phyloP scores from a whole-genome alignment of 2,888 invertebrate genomes.

The Aspidapion aeneum region DNA sequence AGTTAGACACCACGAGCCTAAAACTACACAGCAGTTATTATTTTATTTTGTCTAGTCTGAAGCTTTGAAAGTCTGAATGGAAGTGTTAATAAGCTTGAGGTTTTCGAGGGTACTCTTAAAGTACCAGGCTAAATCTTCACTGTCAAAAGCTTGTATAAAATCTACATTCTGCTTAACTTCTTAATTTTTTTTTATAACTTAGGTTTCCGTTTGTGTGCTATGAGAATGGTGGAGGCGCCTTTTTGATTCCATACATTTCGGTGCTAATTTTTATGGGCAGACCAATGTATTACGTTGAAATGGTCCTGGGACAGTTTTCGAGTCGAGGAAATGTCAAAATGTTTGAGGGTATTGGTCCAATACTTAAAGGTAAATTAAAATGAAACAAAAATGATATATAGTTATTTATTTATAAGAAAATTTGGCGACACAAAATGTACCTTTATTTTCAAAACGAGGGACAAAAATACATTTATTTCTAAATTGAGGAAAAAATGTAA shows the following conservation, averaged over 20 bases:
- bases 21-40: too few relatives aligned
- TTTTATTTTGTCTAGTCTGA: too few relatives aligned
- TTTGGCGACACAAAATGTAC: not conserved
- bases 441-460: not conserved
- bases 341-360: constrained; percentile 64
- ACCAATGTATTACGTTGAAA: constrained; percentile 82
- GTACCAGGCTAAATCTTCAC: too few relatives aligned
- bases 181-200: not conserved
- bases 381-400: too few relatives aligned
- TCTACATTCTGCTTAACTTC: too few relatives aligned
- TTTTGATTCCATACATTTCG: constrained; percentile 62
- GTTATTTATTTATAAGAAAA: not conserved
- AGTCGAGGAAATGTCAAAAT: constrained; percentile 75
- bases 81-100: too few relatives aligned
- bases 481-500: too few relatives aligned
- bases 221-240: constrained; percentile 66
- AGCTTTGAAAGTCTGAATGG: too few relatives aligned
- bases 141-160: too few relatives aligned
- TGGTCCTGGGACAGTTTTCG: constrained; percentile 78
- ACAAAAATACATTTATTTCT: not conserved
- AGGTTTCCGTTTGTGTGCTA: constrained; percentile 61
- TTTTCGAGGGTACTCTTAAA: too few relatives aligned
- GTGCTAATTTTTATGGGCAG: constrained; percentile 66
- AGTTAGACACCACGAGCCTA: too few relatives aligned
- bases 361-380: constrained; percentile 75